Evolutionary conservation across 1,140 invertebrate species (phyloP).

Genomic region (Drosophila micromelanica): DNA sequence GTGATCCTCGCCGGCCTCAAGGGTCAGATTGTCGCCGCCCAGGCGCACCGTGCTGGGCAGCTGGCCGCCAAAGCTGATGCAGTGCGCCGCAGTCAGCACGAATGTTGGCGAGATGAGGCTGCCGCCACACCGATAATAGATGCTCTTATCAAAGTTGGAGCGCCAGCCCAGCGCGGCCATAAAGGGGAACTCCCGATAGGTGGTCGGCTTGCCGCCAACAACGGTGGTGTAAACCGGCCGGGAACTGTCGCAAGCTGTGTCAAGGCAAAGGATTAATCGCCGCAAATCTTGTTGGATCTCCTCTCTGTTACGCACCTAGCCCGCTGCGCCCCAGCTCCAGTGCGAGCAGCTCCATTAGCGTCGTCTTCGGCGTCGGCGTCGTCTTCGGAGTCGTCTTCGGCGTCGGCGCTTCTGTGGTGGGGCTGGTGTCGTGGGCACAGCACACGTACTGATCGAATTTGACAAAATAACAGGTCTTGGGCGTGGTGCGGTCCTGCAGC

Average conservation of each 20-base stretch:
- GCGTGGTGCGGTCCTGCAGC: conserved; percentile 40
- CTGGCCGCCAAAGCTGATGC: conserved; percentile 68
- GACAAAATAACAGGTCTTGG: conserved; percentile 78
- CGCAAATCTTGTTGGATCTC: neutral
- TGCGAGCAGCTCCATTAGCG: too few species aligned
- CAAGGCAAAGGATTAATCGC: neutral
- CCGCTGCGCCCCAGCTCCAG: conserved; percentile 42
- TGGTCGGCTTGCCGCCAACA: conserved; percentile 82
- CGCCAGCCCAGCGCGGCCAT: conserved; percentile 84
- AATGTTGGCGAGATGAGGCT: conserved; percentile 70
- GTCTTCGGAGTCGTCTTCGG: too few species aligned
- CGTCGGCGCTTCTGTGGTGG: neutral
- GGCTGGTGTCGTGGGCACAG: conserved; percentile 41
- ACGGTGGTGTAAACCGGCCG: conserved; percentile 46
- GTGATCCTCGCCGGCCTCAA: conserved; percentile 46
- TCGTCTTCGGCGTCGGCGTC: too few species aligned
- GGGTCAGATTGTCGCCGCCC: conserved; percentile 68
- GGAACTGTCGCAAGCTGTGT: conserved; percentile 51
- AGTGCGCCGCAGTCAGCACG: conserved; percentile 84
- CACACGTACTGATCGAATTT: conserved; percentile 78
- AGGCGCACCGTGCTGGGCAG: conserved; percentile 62
- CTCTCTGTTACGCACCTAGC: conserved; percentile 37
- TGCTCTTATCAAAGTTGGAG: conserved; percentile 52
- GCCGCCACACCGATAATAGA: conserved; percentile 79
- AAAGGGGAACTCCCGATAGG: conserved; percentile 85